Evolutionary conservation across 2,113 vertebrate genomes (phyloP), one percentile per base, ranked within the genome.

Genomic region (Cryptomyrus ogoouensis): DNA sequence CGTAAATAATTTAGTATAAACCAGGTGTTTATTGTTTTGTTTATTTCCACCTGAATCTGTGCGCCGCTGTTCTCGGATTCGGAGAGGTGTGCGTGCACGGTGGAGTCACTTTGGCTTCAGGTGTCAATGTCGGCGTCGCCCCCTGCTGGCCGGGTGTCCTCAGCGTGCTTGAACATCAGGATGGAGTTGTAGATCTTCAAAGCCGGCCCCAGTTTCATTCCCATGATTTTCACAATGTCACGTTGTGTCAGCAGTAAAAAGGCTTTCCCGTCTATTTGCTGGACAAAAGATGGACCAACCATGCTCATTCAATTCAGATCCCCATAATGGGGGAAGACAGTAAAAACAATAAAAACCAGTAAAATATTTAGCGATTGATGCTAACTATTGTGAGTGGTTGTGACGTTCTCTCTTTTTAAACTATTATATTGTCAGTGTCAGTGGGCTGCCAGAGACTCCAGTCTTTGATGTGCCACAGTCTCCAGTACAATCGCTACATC

Each of bases 181-280:
- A 96, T 96, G 92, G 95, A 96, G 92, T 96, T 96, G 94, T 96
- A 96, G 90, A 96, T 96, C 91, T 96, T 96, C 49, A 96, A 94
- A 35, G 96, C 96, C 0, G 96, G 96, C 1, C 96, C 96, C 3
- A 96, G 94, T 92, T 96, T 96, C 91, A 96, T 94, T n/a, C 95
- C 95, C 96, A 96, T 95, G 87, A 96, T 95, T 93, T 95, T 95
- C 46, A 96, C 93, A 5, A 96, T 95, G 93, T 96, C 96, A n/a
- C 91, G 92, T 35, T 96, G 96, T 15, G 96, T 96, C 90, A 96
- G 94, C 15, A 96, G 94, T 0, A 96, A 94, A 62, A 96, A 96
- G 62, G 96, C 95, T 80, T 95, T 94, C 21, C 96, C 96, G 85
- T 96, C 96, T 3, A 96, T 96, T 95, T 96, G 95, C 96, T 96